Percentiles rank a stretch among this genome's conserved stretches.
These are phyloP conservation scores for Baccha elongata DNA, from an alignment of 2,888 invertebrate genomes.

Conservation along the genomic window DNA sequence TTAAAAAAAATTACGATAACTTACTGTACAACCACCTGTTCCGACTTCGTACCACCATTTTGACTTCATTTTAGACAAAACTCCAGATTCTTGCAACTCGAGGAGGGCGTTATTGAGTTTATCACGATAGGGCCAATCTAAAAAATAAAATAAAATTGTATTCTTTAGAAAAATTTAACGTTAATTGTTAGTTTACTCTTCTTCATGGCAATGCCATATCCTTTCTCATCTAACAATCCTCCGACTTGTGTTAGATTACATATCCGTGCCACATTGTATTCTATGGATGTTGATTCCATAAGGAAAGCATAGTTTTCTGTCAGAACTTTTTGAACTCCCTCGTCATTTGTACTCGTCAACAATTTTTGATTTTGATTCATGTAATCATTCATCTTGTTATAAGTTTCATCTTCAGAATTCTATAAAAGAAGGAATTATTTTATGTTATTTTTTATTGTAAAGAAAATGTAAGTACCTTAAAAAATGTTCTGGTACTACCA, in stretches of 20 bases:
- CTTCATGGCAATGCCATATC: slow-evolving; percentile 88
- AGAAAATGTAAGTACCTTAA: slow-evolving; percentile 85
- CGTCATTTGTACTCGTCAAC: slow-evolving; percentile 83
- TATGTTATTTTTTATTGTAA: neutral
- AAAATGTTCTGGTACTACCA: slow-evolving; percentile 95
- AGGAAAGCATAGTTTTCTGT: slow-evolving; percentile 87
- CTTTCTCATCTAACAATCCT: slow-evolving; percentile 87
- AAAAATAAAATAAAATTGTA: neutral
- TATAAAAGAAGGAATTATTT: slow-evolving; percentile 54
- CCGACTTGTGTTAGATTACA: slow-evolving; percentile 86
- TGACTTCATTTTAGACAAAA: slow-evolving; percentile 89
- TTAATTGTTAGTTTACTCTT: too few species aligned
- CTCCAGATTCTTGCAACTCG: slow-evolving; percentile 92
- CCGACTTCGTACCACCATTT: slow-evolving; percentile 95
- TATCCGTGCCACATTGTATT: slow-evolving; percentile 87
- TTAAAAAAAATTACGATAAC: slow-evolving; percentile 62
- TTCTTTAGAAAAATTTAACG: neutral
- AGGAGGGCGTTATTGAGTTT: slow-evolving; percentile 91
- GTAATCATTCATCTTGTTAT: slow-evolving; percentile 90
- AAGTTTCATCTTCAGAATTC: slow-evolving; percentile 90
- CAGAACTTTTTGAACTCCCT: slow-evolving; percentile 84
- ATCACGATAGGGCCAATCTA: slow-evolving; percentile 86
- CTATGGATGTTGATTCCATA: slow-evolving; percentile 91
- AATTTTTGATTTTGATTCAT: slow-evolving; percentile 87
- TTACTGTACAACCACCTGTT: slow-evolving; percentile 88